These are phyloP conservation scores for Microctenopoma lineatum DNA, from an alignment of 2,797 vertebrate species.

Conservation along the genomic window DNA sequence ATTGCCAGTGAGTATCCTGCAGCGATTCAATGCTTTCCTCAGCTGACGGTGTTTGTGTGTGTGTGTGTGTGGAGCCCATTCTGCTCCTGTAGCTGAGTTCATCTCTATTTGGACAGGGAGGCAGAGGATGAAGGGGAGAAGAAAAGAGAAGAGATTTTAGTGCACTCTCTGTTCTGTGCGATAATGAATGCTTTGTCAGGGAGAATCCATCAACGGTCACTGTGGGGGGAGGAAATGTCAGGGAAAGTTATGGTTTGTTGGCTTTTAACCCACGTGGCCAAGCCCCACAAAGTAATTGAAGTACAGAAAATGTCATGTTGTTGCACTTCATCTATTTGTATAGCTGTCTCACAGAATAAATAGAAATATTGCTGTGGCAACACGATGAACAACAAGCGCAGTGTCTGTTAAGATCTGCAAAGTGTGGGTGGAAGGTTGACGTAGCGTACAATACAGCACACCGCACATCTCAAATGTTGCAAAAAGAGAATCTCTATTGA, in stretches of 20 bases:
- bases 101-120: conserved; percentile 84
- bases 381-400: conserved; percentile 75
- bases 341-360: conserved; percentile 86
- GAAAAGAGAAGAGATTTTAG: conserved; percentile 82
- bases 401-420: conserved; percentile 76
- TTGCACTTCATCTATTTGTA: conserved; percentile 90
- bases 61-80: conserved; percentile 58
- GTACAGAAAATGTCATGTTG: conserved; percentile 91
- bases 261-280: conserved; percentile 92
- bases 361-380: conserved; percentile 85
- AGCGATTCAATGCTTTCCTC: conserved; percentile 54
- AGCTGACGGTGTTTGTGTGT: conserved; percentile 42
- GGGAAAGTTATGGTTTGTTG: conserved; percentile 93
- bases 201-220: conserved; percentile 91
- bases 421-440: conserved; percentile 74
- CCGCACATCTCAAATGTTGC: conserved; percentile 51
- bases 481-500: conserved; percentile 66
- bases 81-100: conserved; percentile 73
- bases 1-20: conserved; percentile 73
- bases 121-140: conserved; percentile 74
- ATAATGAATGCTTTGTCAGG: conserved; percentile 92
- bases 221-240: conserved; percentile 91
- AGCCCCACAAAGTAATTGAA: conserved; percentile 92
- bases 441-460: conserved; percentile 57
- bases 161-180: conserved; percentile 87